phyloP scores from a whole-genome alignment of 2,888 invertebrate species.

The Xanthia icteritia region DNA sequence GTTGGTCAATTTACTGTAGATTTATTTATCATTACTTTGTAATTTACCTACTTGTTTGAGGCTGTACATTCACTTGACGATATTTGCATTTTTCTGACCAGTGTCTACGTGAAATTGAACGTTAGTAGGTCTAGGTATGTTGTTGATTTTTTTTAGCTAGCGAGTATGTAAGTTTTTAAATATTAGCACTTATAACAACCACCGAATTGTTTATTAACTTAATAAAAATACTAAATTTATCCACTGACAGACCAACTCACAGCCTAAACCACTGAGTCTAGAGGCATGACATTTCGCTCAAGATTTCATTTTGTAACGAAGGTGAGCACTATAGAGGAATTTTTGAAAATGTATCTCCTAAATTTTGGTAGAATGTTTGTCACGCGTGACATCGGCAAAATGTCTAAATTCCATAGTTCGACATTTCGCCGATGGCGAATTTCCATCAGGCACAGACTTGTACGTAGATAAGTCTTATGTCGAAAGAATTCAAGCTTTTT shows the following conservation, averaged over 20 bases:
- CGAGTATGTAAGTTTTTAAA: neutral
- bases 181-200: neutral
- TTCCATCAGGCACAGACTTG: neutral
- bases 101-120: neutral
- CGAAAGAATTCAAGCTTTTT: neutral
- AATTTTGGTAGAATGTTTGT: too few relatives aligned
- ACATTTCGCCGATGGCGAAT: neutral
- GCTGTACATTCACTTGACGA: constrained; percentile 11
- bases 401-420: too few relatives aligned
- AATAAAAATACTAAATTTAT: neutral
- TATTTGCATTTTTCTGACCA: constrained; percentile 7
- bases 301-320: neutral
- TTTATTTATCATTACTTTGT: constrained; percentile 60
- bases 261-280: neutral
- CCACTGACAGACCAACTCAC: neutral
- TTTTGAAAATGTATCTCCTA: neutral
- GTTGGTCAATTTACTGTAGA: constrained; percentile 59
- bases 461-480: neutral
- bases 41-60: constrained; percentile 31
- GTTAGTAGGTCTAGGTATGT: neutral
- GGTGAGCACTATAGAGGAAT: neutral
- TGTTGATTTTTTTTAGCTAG: neutral
- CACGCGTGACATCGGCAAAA: too few relatives aligned
- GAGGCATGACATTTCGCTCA: neutral
- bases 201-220: neutral